Evolutionary conservation across 1,140 invertebrate genomes (phyloP).

Genomic region (Dendroctonus valens): DNA sequence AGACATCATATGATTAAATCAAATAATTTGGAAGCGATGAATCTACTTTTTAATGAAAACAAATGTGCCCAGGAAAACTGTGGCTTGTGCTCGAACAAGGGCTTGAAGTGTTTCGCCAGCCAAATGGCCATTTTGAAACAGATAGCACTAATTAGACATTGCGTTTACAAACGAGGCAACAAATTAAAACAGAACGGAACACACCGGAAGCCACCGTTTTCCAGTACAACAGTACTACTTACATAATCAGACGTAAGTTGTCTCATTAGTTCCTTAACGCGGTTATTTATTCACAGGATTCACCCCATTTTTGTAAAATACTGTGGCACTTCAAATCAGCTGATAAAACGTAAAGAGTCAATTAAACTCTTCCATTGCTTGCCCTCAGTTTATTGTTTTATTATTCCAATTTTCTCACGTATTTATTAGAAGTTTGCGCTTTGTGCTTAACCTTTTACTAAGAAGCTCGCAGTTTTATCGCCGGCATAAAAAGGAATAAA

Average conservation of each 20-base stretch:
- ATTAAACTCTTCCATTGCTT: too few relatives aligned
- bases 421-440: background rate
- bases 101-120: background rate
- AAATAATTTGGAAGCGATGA: too few relatives aligned
- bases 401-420: background rate
- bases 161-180: constrained; percentile 13
- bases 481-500: too few relatives aligned
- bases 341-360: background rate
- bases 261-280: constrained; percentile 15
- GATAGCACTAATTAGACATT: constrained; percentile 9
- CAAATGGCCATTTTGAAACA: background rate
- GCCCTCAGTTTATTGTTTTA: background rate
- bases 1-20: too few relatives aligned
- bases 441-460: background rate
- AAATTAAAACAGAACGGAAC: constrained; percentile 8
- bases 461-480: background rate
- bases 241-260: constrained; percentile 15
- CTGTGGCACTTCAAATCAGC: background rate
- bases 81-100: background rate
- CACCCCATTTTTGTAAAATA: background rate
- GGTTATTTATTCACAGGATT: constrained; percentile 7
- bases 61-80: too few relatives aligned
- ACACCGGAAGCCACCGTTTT: constrained; percentile 13
- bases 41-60: too few relatives aligned
- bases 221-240: background rate